Evolutionary conservation across 2,888 invertebrate species (phyloP).

Genomic region (Melanargia galathea): DNA sequence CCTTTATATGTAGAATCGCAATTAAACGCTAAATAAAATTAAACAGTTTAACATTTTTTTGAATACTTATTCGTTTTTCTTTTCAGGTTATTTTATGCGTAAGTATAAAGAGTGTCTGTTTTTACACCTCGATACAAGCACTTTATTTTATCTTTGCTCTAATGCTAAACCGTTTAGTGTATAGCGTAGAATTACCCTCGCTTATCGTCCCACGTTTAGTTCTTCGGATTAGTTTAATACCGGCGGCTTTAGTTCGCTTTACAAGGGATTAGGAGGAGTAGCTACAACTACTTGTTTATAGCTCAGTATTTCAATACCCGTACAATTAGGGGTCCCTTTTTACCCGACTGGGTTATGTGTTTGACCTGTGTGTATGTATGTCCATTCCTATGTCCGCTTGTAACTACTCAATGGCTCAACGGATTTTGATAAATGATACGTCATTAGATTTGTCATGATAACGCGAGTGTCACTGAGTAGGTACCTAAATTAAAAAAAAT

Average conservation of each 20-base stretch:
- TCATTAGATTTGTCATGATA: too few relatives aligned
- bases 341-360: too few relatives aligned
- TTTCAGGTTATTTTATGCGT: not conserved
- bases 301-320: constrained; percentile 9
- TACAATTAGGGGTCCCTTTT: not conserved
- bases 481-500: too few relatives aligned
- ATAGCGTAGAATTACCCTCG: constrained; percentile 21
- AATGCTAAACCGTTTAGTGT: constrained; percentile 11
- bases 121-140: not conserved
- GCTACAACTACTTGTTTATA: constrained; percentile 21
- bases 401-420: too few relatives aligned
- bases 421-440: too few relatives aligned
- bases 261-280: constrained; percentile 25
- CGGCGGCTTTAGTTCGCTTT: constrained; percentile 22
- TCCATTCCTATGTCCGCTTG: too few relatives aligned
- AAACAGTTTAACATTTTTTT: too few relatives aligned
- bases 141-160: constrained; percentile 15
- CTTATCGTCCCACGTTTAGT: constrained; percentile 31
- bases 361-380: too few relatives aligned
- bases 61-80: not conserved
- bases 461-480: too few relatives aligned
- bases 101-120: not conserved
- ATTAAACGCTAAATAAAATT: too few relatives aligned
- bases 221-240: constrained; percentile 30
- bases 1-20: too few relatives aligned